Evolutionary conservation across 1,140 invertebrate genomes (phyloP), one percentile per base, ranked within the genome.

Genomic region (Procambarus virginalis): DNA sequence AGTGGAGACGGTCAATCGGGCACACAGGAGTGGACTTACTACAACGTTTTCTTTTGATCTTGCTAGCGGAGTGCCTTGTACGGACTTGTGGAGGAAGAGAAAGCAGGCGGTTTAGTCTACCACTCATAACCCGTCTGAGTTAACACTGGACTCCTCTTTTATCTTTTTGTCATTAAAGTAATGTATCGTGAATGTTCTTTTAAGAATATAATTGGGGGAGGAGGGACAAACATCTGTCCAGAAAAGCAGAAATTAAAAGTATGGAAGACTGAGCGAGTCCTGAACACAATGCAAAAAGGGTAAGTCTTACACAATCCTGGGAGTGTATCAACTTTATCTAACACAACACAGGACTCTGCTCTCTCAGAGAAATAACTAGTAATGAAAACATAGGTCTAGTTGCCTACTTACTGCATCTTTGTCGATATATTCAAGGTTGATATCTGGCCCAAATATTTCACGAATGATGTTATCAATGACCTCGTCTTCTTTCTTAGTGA

Each of bases 391-490:
- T 68, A 80, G 49, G n/a, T 60, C 75, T 58, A 77, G 68, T 75
- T 78, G 45, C 70, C 79, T 92, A 93, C 93, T 93, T 92, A 93
- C 93, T 90, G 92, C 91, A 84, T 93, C 93, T 90, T 93, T 93
- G 92, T 93, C 93, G 87, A 93, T 93, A 92, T 92, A 93, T 51
- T 93, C 92, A 82, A 93, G 86, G 91, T 92, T 93, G 91, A 92
- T 91, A 83, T 93, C 93, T 34, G 92, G 92, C 46, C 93, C 93
- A 92, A 93, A 93, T 64, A 93, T 90, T 86, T 93, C 93, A 64
- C 93, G 92, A 89, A 93, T 93, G 92, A 93, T 92, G 92, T 92
- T 93, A 92, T 93, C 93, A 76, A 93, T 93, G n/a, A 93, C 92
- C 83, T 92, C 92, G 86, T 93, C 92, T 58, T 93, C 92, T 82